Percentiles rank a stretch among this genome's conserved stretches.
Conservation (phyloP, 2,113 vertebrate species). For the Dryoscopus gambensis region DNA sequence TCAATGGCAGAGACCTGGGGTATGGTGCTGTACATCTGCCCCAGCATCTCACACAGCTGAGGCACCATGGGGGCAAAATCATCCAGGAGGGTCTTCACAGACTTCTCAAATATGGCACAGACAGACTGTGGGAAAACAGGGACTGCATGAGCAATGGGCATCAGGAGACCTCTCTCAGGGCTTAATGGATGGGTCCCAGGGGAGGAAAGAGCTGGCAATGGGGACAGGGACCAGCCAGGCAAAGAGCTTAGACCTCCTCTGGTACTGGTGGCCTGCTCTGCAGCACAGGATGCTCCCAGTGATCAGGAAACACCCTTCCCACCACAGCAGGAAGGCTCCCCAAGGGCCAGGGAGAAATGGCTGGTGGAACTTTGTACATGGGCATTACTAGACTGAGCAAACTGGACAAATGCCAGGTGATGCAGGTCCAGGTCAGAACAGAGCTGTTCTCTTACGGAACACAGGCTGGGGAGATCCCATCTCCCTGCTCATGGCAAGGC, state of each 20-base stretch:
- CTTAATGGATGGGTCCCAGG: neutral
- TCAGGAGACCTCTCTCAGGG: neutral
- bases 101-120: conserved; percentile 98
- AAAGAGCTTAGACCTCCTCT: neutral
- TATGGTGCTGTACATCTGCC: conserved; percentile 99
- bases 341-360: neutral
- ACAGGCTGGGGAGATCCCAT: neutral
- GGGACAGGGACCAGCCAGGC: neutral
- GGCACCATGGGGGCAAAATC: conserved; percentile 98
- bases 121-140: conserved; percentile 80
- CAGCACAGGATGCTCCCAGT: neutral
- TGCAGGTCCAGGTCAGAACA: neutral
- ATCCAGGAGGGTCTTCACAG: conserved; percentile 95
- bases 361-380: neutral
- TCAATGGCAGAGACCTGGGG: conserved; percentile 96
- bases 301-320: neutral
- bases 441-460: neutral
- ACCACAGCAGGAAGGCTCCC: neutral
- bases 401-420: neutral
- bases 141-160: neutral
- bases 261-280: neutral
- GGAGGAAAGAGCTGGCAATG: neutral
- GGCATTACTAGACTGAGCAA: neutral
- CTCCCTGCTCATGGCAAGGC: neutral
- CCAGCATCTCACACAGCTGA: conserved; percentile 97